Evolutionary conservation across 1,140 invertebrate genomes (phyloP).

Genomic region (Philaenus spumarius): DNA sequence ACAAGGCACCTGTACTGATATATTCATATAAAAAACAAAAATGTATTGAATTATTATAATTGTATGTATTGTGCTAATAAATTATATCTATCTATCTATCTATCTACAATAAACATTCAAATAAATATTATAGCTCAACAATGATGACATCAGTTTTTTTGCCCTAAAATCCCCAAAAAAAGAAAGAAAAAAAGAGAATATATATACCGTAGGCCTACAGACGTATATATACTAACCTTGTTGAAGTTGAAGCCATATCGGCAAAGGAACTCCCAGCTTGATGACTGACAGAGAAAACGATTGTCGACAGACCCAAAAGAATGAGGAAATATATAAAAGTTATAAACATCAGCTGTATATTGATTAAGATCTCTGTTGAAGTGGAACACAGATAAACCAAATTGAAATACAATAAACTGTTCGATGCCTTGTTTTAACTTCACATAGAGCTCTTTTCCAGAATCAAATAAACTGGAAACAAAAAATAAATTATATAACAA

Average conservation of each 20-base stretch:
- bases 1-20: too few species aligned
- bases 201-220: too few species aligned
- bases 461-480: constrained; percentile 62
- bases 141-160: too few species aligned
- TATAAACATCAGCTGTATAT: constrained; percentile 53
- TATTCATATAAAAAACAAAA: too few species aligned
- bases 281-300: constrained; percentile 53
- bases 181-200: too few species aligned
- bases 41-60: too few species aligned
- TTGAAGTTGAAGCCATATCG: constrained; percentile 65
- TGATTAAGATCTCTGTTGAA: constrained; percentile 46
- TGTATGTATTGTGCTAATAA: too few species aligned
- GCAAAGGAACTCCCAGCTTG: constrained; percentile 55
- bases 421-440: constrained; percentile 49
- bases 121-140: too few species aligned
- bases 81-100: too few species aligned
- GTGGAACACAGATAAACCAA: constrained; percentile 54
- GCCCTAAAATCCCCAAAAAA: too few species aligned
- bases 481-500: too few species aligned
- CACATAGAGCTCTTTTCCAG: constrained; percentile 51
- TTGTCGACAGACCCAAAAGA: constrained; percentile 49
- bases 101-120: too few species aligned
- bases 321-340: constrained; percentile 60
- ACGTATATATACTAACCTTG: constrained; percentile 59
- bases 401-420: constrained; percentile 53